Conservation (phyloP, 2,113 vertebrate genomes). For the Willisornis vidua region DNA sequence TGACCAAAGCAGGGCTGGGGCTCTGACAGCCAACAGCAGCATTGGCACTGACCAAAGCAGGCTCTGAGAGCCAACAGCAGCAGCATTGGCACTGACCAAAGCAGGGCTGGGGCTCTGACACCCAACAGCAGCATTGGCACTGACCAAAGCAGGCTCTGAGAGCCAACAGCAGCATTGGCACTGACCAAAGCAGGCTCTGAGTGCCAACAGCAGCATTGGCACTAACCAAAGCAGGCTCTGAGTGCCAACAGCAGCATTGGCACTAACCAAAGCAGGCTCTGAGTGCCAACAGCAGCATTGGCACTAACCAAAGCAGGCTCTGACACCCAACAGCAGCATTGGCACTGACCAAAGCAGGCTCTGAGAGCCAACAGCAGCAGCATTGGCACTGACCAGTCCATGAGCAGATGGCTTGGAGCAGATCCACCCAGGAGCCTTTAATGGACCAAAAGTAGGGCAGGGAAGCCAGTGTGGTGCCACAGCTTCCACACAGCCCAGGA, state of each 20-base stretch:
- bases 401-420: not conserved
- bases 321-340: not conserved
- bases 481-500: not conserved
- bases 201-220: not conserved
- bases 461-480: not conserved
- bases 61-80: not conserved
- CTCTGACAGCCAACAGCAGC: not conserved
- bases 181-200: not conserved
- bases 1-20: not conserved
- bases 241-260: not conserved
- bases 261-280: not conserved
- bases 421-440: not conserved
- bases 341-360: not conserved
- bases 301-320: not conserved
- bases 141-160: not conserved
- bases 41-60: not conserved
- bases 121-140: too few relatives aligned
- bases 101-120: not conserved
- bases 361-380: not conserved
- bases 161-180: not conserved
- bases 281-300: not conserved
- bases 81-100: not conserved
- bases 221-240: not conserved
- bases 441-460: not conserved
- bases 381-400: not conserved